A percentile compares a stretch with the other conserved stretches of the same genome.
Evolutionary conservation across 1,140 invertebrate genomes (phyloP).

Genomic region (Chionoecetes opilio): DNA sequence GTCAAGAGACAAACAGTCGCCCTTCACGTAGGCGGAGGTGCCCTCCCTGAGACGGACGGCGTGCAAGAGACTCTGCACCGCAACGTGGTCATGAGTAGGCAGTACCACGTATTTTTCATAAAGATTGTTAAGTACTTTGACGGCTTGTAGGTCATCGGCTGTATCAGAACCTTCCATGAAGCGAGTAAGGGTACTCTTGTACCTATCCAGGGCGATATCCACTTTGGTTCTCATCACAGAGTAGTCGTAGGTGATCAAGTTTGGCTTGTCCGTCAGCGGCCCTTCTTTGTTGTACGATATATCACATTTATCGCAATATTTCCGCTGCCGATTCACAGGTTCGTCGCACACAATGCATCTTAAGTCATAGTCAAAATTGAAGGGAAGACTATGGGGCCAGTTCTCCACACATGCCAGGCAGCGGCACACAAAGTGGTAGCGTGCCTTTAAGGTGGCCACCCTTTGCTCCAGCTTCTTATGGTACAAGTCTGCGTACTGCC

Average conservation of each 20-base stretch:
- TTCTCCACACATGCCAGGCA: slow-evolving; percentile 43
- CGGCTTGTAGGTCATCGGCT: not conserved
- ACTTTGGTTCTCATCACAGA: not conserved
- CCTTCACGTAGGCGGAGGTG: not conserved
- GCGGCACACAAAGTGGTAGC: slow-evolving; percentile 20
- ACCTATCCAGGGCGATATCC: not conserved
- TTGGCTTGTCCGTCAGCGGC: not conserved
- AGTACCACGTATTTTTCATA: not conserved
- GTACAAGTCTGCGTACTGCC: not conserved
- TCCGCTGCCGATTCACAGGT: not conserved
- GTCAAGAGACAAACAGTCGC: not conserved
- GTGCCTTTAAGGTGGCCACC: not conserved
- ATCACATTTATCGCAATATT: not conserved
- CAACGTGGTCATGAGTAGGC: not conserved
- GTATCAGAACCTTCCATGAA: not conserved
- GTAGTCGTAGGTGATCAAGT: not conserved
- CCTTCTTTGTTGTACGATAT: not conserved
- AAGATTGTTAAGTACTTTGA: not conserved
- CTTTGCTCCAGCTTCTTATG: not conserved
- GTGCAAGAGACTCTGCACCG: not conserved
- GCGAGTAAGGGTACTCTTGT: not conserved
- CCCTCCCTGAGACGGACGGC: not conserved
- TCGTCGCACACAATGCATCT: not conserved
- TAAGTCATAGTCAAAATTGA: not conserved
- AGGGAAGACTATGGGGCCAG: not conserved